Percentiles rank a stretch among this genome's conserved stretches.
These are phyloP conservation scores for Gerris buenoi DNA, from an alignment of 1,140 invertebrate genomes.

Conservation along the genomic window DNA sequence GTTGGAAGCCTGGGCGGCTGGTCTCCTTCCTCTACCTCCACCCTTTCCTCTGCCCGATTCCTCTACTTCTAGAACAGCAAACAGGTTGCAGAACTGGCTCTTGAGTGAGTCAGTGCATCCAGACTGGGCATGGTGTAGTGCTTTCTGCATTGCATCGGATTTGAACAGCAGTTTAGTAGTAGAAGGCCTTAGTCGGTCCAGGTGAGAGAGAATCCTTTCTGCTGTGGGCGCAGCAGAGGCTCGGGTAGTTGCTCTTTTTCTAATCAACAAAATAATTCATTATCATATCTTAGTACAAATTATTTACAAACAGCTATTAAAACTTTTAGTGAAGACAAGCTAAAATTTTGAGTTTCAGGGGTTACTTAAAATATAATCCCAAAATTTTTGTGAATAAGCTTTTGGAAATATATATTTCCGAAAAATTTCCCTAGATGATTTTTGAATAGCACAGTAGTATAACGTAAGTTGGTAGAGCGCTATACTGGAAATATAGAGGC, in stretches of 20 bases:
- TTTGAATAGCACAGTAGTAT: too few species aligned
- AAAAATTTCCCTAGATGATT: too few species aligned
- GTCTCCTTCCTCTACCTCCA: slow-evolving; percentile 31
- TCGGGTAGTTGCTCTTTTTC: slow-evolving; percentile 48
- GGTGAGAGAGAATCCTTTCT: slow-evolving; percentile 75
- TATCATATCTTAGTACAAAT: too few species aligned
- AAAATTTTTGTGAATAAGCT: too few species aligned
- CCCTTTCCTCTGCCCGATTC: slow-evolving; percentile 35
- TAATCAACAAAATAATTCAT: too few species aligned
- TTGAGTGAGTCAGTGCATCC: slow-evolving; percentile 46
- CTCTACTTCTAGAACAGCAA: slow-evolving; percentile 77
- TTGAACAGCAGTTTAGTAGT: slow-evolving; percentile 52
- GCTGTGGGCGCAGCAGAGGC: slow-evolving; percentile 41
- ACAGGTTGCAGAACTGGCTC: slow-evolving; percentile 80
- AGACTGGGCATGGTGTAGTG: slow-evolving; percentile 56
- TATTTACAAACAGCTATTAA: too few species aligned
- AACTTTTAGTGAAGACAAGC: too few species aligned
- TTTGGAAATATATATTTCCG: too few species aligned
- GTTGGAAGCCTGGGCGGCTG: slow-evolving; percentile 31
- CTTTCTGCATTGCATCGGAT: slow-evolving; percentile 75
- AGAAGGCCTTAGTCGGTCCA: slow-evolving; percentile 68
- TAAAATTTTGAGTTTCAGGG: too few species aligned
- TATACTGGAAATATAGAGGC: too few species aligned
- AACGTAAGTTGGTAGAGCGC: too few species aligned
- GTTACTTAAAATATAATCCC: too few species aligned